These are phyloP conservation scores for Busseola fusca DNA, from an alignment of 2,888 invertebrate species.

Conservation along the genomic window DNA sequence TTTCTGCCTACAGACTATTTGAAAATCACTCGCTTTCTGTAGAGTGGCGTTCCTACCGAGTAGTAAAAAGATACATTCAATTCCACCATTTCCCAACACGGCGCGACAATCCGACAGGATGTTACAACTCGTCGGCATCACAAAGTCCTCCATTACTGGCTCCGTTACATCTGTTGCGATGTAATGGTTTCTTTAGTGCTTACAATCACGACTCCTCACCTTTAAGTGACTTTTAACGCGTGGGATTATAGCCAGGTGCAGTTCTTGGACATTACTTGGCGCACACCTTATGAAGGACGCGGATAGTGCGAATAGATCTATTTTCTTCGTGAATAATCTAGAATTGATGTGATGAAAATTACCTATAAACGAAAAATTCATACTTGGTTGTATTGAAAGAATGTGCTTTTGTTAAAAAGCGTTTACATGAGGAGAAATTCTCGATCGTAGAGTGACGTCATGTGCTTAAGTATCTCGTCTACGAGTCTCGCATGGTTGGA, in stretches of 20 bases:
- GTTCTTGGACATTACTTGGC: slow-evolving; percentile 14
- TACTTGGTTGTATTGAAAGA: background rate
- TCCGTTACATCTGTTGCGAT: slow-evolving; percentile 32
- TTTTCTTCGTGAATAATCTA: background rate
- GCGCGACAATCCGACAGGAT: background rate
- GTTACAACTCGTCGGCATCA: slow-evolving; percentile 32
- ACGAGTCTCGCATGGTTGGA: background rate
- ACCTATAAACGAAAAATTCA: background rate
- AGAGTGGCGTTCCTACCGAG: too few species aligned
- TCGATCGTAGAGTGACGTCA: background rate
- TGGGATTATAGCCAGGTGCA: slow-evolving; percentile 40
- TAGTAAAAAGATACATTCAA: slow-evolving; percentile 11
- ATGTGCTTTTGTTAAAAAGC: background rate
- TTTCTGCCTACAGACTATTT: background rate
- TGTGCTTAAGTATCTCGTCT: background rate
- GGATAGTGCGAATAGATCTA: slow-evolving; percentile 14
- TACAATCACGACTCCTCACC: slow-evolving; percentile 34
- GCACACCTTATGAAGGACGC: slow-evolving; percentile 23
- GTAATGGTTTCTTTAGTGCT: slow-evolving; percentile 40
- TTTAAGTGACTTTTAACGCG: slow-evolving; percentile 28
- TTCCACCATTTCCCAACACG: slow-evolving; percentile 2
- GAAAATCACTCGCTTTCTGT: background rate
- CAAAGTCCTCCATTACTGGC: slow-evolving; percentile 32
- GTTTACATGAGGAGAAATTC: background rate
- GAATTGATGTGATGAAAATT: background rate